Conservation (phyloP, 2,888 invertebrate species). For the Rhabditoides inermis region DNA sequence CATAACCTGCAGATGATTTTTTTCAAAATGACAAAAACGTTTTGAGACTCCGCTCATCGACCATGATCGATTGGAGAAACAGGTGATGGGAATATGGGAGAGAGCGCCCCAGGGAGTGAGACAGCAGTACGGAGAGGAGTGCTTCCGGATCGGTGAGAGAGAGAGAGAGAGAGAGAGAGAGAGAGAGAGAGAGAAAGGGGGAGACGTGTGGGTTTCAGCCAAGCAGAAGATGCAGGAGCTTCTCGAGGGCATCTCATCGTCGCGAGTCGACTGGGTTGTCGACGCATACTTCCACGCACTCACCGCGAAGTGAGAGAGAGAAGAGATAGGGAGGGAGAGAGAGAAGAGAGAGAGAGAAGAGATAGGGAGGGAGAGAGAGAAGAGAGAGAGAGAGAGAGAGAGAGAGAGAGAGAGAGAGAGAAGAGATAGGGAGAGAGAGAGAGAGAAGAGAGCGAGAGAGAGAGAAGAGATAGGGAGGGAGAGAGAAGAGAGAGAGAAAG, state of each 20-base stretch:
- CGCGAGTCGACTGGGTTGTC: conserved; percentile 22
- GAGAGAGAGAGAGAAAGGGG: not conserved
- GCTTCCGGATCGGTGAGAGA: not conserved
- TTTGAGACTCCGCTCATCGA: no score
- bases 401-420: not conserved
- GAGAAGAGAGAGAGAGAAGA: not conserved
- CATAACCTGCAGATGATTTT: no score
- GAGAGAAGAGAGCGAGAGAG: not conserved
- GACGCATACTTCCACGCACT: conserved; percentile 46
- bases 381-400: not conserved
- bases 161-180: not conserved
- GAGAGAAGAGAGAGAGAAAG: not conserved
- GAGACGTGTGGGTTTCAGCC: conserved; percentile 9
- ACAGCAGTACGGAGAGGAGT: not conserved
- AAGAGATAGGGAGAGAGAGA: not conserved
- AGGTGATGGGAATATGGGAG: not conserved
- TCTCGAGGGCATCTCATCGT: conserved; percentile 16
- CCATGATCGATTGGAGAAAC: no score
- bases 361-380: not conserved
- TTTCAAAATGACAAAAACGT: no score
- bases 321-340: not conserved
- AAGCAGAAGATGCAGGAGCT: conserved; percentile 12
- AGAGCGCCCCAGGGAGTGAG: not conserved
- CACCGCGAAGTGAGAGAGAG: conserved; percentile 20
- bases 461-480: not conserved